Evolutionary conservation across 2,888 invertebrate species (phyloP).

Genomic region (Odontothrips loti): DNA sequence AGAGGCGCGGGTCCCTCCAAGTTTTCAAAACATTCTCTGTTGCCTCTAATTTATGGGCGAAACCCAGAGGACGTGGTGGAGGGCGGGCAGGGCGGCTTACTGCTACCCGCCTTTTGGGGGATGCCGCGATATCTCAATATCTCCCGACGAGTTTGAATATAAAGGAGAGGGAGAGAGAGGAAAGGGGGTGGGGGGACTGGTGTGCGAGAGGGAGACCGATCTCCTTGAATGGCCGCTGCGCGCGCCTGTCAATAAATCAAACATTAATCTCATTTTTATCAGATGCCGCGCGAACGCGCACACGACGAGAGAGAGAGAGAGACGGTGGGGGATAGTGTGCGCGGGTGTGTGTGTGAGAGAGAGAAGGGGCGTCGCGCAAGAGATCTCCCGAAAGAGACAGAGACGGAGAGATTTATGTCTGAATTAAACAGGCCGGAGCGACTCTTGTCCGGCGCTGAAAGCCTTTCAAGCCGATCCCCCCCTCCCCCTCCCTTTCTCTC

Average conservation of each 20-base stretch:
- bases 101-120: too few species aligned
- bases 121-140: too few species aligned
- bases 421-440: slow-evolving; percentile 33
- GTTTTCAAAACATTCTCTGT: too few species aligned
- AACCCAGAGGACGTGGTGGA: too few species aligned
- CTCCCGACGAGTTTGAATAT: too few species aligned
- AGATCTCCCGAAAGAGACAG: neutral
- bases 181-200: neutral
- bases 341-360: neutral
- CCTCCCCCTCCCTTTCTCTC: neutral
- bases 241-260: slow-evolving; percentile 17
- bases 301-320: neutral
- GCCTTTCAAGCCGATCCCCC: slow-evolving; percentile 28
- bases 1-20: too few species aligned
- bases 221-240: slow-evolving; percentile 13
- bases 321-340: too few species aligned
- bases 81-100: too few species aligned
- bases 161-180: neutral
- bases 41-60: too few species aligned
- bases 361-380: neutral
- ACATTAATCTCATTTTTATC: slow-evolving; percentile 27
- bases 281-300: slow-evolving; percentile 4
- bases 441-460: slow-evolving; percentile 28
- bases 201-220: neutral
- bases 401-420: slow-evolving; percentile 34